Evolutionary conservation across 1,140 invertebrate species (phyloP).

Genomic region (Meloidogyne chitwoodi): DNA sequence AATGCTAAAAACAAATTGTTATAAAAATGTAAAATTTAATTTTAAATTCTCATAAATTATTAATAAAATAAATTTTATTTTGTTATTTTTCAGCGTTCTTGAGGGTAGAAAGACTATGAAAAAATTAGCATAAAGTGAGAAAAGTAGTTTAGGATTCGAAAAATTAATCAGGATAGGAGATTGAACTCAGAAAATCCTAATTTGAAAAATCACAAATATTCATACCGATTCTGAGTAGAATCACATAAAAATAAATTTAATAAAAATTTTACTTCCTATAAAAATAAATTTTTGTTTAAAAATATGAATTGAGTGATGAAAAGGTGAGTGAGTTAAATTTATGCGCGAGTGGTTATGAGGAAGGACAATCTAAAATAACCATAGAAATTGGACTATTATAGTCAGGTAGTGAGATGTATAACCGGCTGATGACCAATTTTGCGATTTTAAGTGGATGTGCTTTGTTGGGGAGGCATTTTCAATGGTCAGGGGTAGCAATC

Average conservation of each 20-base stretch:
- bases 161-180: background rate
- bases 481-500: background rate
- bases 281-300: too few relatives aligned
- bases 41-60: too few relatives aligned
- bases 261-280: background rate
- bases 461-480: background rate
- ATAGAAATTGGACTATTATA: background rate
- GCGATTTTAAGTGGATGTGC: background rate
- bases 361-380: background rate
- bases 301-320: background rate
- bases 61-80: too few relatives aligned
- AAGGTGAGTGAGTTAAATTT: background rate
- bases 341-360: background rate
- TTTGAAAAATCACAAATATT: background rate
- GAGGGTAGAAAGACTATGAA: background rate
- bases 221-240: background rate
- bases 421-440: background rate
- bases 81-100: too few relatives aligned
- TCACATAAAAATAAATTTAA: too few relatives aligned
- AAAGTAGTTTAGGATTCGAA: background rate
- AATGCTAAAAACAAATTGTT: slow-evolving; percentile 16
- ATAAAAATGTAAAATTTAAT: too few relatives aligned
- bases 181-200: too few relatives aligned
- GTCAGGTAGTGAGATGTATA: background rate
- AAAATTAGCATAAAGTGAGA: background rate